These are phyloP conservation scores for Cynopterus sphinx DNA, from an alignment of 2,797 vertebrate species.

Conservation along the genomic window DNA sequence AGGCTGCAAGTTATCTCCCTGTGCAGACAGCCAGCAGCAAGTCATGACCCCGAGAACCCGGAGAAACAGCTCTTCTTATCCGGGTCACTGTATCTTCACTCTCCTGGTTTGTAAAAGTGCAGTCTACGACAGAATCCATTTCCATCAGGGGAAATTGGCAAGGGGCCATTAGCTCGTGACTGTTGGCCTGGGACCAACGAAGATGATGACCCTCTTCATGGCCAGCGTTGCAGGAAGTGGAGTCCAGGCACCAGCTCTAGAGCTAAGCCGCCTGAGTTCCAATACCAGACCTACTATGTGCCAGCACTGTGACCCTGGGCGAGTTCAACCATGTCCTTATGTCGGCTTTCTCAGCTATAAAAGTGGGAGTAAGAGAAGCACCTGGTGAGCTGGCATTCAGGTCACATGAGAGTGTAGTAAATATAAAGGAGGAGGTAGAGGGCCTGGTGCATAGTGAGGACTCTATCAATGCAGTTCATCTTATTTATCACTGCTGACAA, in stretches of 20 bases:
- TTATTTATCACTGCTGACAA: neutral
- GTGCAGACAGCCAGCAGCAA: neutral
- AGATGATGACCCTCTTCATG: neutral
- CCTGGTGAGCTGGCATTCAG: neutral
- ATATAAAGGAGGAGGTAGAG: neutral
- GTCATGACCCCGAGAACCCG: neutral
- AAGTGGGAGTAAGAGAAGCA: neutral
- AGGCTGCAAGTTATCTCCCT: neutral
- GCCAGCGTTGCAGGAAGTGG: neutral
- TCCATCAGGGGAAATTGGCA: neutral
- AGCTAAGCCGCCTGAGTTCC: neutral
- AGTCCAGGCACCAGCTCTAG: neutral
- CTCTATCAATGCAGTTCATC: neutral
- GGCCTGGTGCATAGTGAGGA: neutral
- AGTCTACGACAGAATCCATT: neutral
- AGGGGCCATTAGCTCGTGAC: neutral
- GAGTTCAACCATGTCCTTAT: rapidly evolving
- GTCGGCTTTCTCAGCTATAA: neutral
- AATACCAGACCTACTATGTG: neutral
- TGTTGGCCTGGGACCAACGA: neutral
- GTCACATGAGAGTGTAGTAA: neutral
- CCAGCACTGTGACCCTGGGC: neutral
- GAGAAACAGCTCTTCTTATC: neutral
- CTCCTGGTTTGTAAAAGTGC: neutral
- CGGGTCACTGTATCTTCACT: neutral